Evolutionary conservation across 2,888 invertebrate species (phyloP).

Genomic region (Mamestra brassicae): DNA sequence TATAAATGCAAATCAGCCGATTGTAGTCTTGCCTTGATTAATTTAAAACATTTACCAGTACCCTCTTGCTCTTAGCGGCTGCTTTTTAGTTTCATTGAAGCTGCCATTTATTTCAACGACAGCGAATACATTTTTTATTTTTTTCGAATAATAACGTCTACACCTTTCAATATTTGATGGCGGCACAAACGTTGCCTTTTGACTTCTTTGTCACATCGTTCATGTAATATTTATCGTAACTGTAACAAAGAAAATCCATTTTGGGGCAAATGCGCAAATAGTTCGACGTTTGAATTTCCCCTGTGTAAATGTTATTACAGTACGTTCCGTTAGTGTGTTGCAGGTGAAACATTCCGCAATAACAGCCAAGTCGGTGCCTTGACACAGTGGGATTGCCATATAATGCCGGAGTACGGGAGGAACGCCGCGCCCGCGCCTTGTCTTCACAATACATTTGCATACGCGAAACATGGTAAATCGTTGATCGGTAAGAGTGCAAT

Average conservation of each 20-base stretch:
- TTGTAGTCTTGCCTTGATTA: slow-evolving; percentile 83
- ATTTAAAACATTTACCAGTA: slow-evolving; percentile 83
- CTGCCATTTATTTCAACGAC: slow-evolving; percentile 49
- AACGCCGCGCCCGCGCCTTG: slow-evolving; percentile 58
- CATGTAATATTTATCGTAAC: slow-evolving; percentile 87
- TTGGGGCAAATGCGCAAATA: slow-evolving; percentile 88
- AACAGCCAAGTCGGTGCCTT: slow-evolving; percentile 76
- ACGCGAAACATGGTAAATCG: slow-evolving; percentile 61
- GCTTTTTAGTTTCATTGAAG: slow-evolving; percentile 68
- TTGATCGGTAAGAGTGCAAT: slow-evolving; percentile 57
- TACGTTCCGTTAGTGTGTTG: slow-evolving; percentile 79
- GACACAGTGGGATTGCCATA: slow-evolving; percentile 77
- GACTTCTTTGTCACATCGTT: slow-evolving; percentile 85
- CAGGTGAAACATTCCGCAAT: slow-evolving; percentile 86
- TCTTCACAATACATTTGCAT: slow-evolving; percentile 67
- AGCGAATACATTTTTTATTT: slow-evolving; percentile 47
- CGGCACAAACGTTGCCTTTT: slow-evolving; percentile 76
- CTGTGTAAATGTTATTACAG: slow-evolving; percentile 89
- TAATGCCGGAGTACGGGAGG: slow-evolving; percentile 67
- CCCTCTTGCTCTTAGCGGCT: slow-evolving; percentile 68
- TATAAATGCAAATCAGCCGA: slow-evolving; percentile 85
- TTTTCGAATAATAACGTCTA: slow-evolving; percentile 49
- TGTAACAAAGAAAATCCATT: slow-evolving; percentile 88
- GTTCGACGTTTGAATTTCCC: slow-evolving; percentile 90
- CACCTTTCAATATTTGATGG: slow-evolving; percentile 77